Conservation (phyloP, 2,888 invertebrate species). For the Apamea crenata region DNA sequence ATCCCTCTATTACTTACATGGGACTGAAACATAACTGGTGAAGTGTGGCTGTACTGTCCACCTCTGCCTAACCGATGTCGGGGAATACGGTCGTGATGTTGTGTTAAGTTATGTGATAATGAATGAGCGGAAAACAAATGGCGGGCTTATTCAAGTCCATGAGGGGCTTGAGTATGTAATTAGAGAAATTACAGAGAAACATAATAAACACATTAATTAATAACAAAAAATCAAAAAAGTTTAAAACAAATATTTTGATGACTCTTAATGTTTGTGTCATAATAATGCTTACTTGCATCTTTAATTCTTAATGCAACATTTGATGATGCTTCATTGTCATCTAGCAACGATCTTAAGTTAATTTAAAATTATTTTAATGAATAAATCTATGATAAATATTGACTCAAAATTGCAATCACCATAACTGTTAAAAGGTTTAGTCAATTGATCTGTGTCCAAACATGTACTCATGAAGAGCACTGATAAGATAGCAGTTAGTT, state of each 20-base stretch:
- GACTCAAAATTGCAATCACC: neutral
- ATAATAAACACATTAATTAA: neutral
- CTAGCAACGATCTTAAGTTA: neutral
- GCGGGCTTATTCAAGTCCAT: neutral
- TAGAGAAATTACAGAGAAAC: too few relatives aligned
- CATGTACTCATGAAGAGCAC: neutral
- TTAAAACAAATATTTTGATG: neutral
- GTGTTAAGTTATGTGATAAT: neutral
- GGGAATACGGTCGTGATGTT: neutral
- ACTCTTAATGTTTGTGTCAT: neutral
- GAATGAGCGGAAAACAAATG: too few relatives aligned
- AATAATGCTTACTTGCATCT: neutral
- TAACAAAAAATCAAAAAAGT: neutral
- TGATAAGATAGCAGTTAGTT: neutral
- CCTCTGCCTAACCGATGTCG: neutral
- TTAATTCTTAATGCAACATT: neutral
- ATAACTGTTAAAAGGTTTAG: neutral
- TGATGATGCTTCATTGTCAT: too few relatives aligned
- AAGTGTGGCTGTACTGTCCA: neutral
- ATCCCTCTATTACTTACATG: neutral
- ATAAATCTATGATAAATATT: neutral
- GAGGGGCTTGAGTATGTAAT: neutral
- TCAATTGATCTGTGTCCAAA: neutral
- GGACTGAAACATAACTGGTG: neutral
- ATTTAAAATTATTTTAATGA: neutral